Evolutionary conservation across 2,113 vertebrate genomes (phyloP).

Genomic region (Hippocampus abdominalis): DNA sequence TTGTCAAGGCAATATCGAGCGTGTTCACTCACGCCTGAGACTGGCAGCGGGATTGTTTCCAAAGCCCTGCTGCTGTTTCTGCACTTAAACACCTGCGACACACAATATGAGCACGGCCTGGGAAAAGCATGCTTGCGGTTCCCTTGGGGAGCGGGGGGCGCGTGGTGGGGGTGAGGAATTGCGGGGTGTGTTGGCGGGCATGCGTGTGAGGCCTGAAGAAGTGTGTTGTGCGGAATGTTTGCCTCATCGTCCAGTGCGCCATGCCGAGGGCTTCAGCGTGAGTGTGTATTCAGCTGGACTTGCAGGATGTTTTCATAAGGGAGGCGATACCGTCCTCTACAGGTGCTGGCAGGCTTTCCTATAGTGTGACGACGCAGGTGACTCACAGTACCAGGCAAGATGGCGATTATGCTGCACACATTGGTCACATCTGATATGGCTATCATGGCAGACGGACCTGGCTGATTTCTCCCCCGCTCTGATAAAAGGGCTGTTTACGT

Average conservation of each 20-base stretch:
- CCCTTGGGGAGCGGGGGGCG: constrained; percentile 31
- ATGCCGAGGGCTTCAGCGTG: constrained; percentile 36
- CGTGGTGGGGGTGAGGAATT: too few species aligned
- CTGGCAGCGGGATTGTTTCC: constrained; percentile 34
- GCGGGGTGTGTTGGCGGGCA: constrained; percentile 6
- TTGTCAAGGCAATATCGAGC: constrained; percentile 61
- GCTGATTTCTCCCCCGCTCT: too few species aligned
- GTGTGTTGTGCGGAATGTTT: constrained; percentile 37
- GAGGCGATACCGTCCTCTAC: constrained; percentile 39
- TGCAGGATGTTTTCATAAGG: constrained; percentile 67
- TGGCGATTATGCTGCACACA: too few species aligned
- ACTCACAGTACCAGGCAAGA: too few species aligned
- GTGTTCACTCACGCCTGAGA: constrained; percentile 54
- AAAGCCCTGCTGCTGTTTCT: constrained; percentile 37
- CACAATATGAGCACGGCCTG: constrained; percentile 45
- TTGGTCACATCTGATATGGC: not conserved
- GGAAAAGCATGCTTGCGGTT: constrained; percentile 51
- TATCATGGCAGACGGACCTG: too few species aligned
- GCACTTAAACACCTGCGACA: constrained; percentile 58
- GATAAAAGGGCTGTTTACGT: too few species aligned
- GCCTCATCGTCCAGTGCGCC: constrained; percentile 19
- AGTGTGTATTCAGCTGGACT: constrained; percentile 64
- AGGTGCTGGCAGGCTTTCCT: constrained; percentile 21
- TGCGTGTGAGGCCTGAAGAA: constrained; percentile 29
- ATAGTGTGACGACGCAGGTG: too few species aligned